Evolutionary conservation across 2,888 invertebrate genomes (phyloP).

Genomic region (Parnassius smintheus): DNA sequence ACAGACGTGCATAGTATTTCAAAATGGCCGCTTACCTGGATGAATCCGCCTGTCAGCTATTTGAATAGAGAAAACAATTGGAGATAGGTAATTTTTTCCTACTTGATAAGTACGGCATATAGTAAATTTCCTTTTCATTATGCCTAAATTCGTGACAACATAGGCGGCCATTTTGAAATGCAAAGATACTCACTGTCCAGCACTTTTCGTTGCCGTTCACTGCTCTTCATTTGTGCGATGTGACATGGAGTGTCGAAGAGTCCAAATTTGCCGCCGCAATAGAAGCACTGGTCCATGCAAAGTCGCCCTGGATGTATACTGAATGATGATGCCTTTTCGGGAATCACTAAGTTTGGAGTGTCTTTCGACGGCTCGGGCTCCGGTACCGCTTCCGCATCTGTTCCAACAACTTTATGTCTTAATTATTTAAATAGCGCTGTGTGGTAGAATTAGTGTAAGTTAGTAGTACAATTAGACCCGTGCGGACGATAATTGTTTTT

Average conservation of each 20-base stretch:
- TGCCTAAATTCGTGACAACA: neutral
- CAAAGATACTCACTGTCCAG: slow-evolving; percentile 83
- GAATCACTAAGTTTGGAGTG: slow-evolving; percentile 87
- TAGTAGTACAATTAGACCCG: too few relatives aligned
- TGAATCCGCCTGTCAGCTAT: slow-evolving; percentile 23
- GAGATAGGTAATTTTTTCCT: slow-evolving; percentile 6
- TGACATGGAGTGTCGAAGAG: slow-evolving; percentile 93
- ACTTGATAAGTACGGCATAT: neutral
- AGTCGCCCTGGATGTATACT: slow-evolving; percentile 91
- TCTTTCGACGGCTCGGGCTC: slow-evolving; percentile 68
- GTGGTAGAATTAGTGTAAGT: neutral
- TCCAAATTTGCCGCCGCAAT: slow-evolving; percentile 93
- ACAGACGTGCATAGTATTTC: slow-evolving; percentile 5
- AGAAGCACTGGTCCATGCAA: slow-evolving; percentile 92
- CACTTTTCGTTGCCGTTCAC: slow-evolving; percentile 90
- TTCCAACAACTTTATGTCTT: neutral
- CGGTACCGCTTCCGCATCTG: slow-evolving; percentile 60
- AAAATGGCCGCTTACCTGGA: slow-evolving; percentile 17
- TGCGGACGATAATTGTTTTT: too few relatives aligned
- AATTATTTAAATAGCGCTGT: neutral
- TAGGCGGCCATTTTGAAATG: neutral
- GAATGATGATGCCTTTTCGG: slow-evolving; percentile 93
- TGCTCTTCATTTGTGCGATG: slow-evolving; percentile 91
- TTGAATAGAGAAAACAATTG: slow-evolving; percentile 18
- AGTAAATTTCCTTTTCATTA: neutral